Conservation (phyloP, 1,140 invertebrate species). For the Halotydeus destructor region DNA sequence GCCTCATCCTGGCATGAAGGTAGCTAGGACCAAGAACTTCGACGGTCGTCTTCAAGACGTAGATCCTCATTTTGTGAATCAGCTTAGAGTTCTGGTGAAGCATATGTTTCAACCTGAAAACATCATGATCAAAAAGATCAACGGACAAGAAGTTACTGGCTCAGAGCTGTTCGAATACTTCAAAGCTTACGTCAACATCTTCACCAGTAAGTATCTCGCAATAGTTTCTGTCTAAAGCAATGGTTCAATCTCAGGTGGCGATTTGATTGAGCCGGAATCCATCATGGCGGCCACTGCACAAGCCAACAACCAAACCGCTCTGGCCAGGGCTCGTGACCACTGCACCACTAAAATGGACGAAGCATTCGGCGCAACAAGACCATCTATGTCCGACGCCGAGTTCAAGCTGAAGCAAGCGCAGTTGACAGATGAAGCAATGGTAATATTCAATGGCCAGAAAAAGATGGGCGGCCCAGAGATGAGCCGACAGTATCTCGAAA, state of each 20-base stretch:
- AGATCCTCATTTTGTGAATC: conserved; percentile 70
- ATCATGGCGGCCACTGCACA: conserved; percentile 96
- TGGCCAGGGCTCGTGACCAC: conserved; percentile 74
- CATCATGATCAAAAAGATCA: conserved; percentile 84
- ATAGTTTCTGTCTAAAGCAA: no score
- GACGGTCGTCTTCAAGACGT: conserved; percentile 82
- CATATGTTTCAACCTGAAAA: conserved; percentile 69
- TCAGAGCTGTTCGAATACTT: conserved; percentile 87
- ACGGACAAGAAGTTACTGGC: conserved; percentile 73
- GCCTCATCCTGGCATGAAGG: conserved; percentile 90
- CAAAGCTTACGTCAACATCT: conserved; percentile 32
- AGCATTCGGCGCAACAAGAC: conserved; percentile 58
- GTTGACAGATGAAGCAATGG: conserved; percentile 35
- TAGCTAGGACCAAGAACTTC: conserved; percentile 86
- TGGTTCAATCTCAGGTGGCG: no score
- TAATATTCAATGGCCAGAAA: conserved; percentile 53
- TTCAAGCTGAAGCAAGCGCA: conserved; percentile 55
- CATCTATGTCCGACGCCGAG: conserved; percentile 58
- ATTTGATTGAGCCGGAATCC: conserved; percentile 63
- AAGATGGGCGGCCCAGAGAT: conserved; percentile 95
- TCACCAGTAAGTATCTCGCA: no score
- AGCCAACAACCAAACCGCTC: conserved; percentile 84
- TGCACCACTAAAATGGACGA: conserved; percentile 74
- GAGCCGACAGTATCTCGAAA: conserved; percentile 53
- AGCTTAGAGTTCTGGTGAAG: conserved; percentile 63